Conservation (phyloP, 2,797 vertebrate genomes). For the Rousettus madagascariensis region DNA sequence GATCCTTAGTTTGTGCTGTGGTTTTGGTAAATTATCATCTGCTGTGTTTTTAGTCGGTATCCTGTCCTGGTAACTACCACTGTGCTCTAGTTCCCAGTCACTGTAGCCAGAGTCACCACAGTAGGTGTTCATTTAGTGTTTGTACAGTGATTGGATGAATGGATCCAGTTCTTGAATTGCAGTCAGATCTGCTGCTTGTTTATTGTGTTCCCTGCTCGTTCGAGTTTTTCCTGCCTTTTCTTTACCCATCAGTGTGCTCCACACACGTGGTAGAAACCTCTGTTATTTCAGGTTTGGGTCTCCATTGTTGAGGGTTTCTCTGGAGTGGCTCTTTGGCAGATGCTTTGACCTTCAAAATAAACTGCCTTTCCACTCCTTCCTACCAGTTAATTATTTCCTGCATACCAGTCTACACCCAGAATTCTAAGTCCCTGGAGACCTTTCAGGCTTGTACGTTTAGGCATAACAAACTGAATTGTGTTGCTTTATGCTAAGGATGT, state of each 20-base stretch:
- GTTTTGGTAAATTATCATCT: background rate
- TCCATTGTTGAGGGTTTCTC: background rate
- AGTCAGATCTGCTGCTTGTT: background rate
- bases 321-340: background rate
- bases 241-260: background rate
- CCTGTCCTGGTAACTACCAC: background rate
- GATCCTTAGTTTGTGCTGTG: background rate
- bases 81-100: background rate
- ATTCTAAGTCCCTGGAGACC: background rate
- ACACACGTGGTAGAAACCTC: background rate
- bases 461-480: background rate
- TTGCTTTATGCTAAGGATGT: background rate
- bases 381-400: background rate
- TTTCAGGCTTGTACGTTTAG: background rate
- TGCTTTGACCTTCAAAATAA: slow-evolving; percentile 31
- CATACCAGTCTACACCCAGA: background rate
- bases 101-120: background rate
- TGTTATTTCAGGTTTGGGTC: slow-evolving; percentile 14
- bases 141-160: background rate
- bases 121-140: background rate
- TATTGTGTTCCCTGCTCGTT: background rate
- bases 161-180: background rate
- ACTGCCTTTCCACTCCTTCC: background rate
- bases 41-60: background rate
- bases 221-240: background rate